Evolutionary conservation across 2,888 invertebrate species (phyloP), one percentile per base, ranked within the genome.

Genomic region (Gari tellinella): DNA sequence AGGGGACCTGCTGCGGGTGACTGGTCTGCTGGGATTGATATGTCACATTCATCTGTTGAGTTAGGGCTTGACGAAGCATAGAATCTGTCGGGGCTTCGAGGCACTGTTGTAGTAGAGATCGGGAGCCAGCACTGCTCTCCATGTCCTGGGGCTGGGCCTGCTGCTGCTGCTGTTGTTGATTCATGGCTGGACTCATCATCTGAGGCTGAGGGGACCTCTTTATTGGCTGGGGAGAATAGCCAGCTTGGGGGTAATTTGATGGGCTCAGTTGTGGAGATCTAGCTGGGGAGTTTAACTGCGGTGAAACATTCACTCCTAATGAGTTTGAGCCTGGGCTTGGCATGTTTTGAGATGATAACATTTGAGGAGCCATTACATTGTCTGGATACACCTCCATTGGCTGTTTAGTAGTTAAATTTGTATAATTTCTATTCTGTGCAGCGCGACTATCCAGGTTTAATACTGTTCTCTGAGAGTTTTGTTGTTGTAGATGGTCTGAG

Each of bases 51-150:
- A 61, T 58, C 67, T 81, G 61, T 65, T 64, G 83, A 7, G 88
- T 89, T 7, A 89, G 83, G 12, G 88, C 89, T 14, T 84, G 84
- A 25, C 88, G 82, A n/a, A 89, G 72, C 55, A 88, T 85, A 8
- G 88, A 87, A 61, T 86, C 87, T 65, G 80, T 81, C n/a, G 82
- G 75, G 17, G 84, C 80, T 65, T 87, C 86, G 15, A 80, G 80
- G 75, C 81, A 83, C 67, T 84, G 86, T 56, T 85, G 86, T 43
- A 85, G 72, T 23, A 84, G 69, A 48, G 83, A 83, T 64, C 69
- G 67, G 37, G 66, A 63, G 14, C 61, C 64, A 12, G 60, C 62
- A 58, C 48, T 66, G 49, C 49, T 64, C 38, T 60, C 53, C 15
- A 31, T 26, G 21, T 61, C 69, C 48, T 53, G 64, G 14, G 61